Evolutionary conservation across 2,113 vertebrate species (phyloP).

Genomic region (Rhynchomys soricoides): DNA sequence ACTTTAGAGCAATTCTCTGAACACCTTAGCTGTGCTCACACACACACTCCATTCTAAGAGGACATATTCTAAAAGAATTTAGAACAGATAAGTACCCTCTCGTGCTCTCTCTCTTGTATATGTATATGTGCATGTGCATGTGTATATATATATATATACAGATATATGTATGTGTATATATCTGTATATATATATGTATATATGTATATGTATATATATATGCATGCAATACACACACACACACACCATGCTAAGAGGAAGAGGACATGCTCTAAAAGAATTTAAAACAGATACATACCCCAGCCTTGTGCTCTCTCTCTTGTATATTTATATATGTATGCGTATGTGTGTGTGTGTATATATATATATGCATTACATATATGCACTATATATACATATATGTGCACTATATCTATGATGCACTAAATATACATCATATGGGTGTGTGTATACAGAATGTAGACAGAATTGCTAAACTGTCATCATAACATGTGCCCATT

Average conservation of each 20-base stretch:
- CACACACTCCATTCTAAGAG: not conserved
- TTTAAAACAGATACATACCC: not conserved
- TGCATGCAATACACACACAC: not conserved
- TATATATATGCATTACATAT: no score
- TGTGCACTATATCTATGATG: no score
- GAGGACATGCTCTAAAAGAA: not conserved
- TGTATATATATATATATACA: no score
- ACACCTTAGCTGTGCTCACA: not conserved
- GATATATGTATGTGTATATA: no score
- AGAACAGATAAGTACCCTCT: not conserved
- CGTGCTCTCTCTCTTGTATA: no score
- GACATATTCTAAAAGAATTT: not conserved
- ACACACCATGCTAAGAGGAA: not conserved
- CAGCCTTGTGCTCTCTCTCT: rapidly evolving
- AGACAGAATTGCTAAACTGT: not conserved
- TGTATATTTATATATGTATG: no score
- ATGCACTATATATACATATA: no score
- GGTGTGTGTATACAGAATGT: not conserved
- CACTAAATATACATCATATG: no score
- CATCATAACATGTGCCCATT: not conserved
- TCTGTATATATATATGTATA: no score
- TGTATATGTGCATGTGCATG: no score
- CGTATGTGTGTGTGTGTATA: no score
- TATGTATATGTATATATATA: no score
- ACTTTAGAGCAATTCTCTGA: not conserved